These are phyloP conservation scores for Coranthus polyacanthus DNA, from an alignment of 2,797 vertebrate species.

Conservation along the genomic window DNA sequence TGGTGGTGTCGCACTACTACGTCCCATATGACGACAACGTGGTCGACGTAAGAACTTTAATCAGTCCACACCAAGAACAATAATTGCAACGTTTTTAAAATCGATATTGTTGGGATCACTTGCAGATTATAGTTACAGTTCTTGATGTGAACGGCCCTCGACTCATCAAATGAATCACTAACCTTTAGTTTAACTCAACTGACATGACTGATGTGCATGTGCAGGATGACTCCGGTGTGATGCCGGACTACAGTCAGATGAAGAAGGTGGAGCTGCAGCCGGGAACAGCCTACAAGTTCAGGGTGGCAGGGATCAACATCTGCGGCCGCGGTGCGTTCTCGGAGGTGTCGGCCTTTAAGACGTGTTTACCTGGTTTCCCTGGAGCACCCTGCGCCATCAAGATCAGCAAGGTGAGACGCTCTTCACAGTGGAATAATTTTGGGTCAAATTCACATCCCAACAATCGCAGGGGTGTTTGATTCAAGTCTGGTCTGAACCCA, in stretches of 20 bases:
- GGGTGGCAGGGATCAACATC: slow-evolving; percentile 90
- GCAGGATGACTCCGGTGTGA: slow-evolving; percentile 86
- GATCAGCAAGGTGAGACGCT: slow-evolving; percentile 91
- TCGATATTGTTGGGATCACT: no score
- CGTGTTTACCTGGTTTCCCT: slow-evolving; percentile 93
- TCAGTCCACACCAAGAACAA: no score
- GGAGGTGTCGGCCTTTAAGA: slow-evolving; percentile 93
- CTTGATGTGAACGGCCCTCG: no score
- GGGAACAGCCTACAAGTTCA: slow-evolving; percentile 93
- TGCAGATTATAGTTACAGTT: no score
- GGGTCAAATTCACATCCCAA: no score
- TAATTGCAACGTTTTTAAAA: no score
- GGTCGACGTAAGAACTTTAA: slow-evolving; percentile 34
- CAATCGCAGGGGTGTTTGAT: neutral
- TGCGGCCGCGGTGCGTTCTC: slow-evolving; percentile 91
- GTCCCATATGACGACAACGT: slow-evolving; percentile 40
- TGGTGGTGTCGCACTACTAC: slow-evolving; percentile 89
- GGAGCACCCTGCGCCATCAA: slow-evolving; percentile 94
- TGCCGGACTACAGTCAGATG: slow-evolving; percentile 89
- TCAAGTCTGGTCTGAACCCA: no score
- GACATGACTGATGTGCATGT: neutral
- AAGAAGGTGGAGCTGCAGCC: slow-evolving; percentile 91
- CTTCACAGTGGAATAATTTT: neutral
- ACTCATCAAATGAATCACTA: neutral
- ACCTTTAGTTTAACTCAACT: neutral